phyloP scores from a whole-genome alignment of 2,888 invertebrate genomes.

The Troides helena region DNA sequence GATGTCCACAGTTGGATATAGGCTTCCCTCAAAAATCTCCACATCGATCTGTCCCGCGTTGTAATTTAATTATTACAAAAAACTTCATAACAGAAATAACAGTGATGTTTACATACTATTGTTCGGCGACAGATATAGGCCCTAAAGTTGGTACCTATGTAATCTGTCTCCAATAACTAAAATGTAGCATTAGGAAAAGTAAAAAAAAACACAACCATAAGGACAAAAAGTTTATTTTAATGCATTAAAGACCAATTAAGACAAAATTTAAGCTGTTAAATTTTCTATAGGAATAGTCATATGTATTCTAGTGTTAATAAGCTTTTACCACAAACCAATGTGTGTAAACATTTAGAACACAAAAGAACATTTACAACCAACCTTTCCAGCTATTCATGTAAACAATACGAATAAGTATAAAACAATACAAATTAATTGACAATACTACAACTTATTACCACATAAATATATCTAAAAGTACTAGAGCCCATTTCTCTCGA shows the following conservation, averaged over 20 bases:
- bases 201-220: slow-evolving; percentile 2
- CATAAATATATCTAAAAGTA: slow-evolving; percentile 25
- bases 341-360: slow-evolving; percentile 4
- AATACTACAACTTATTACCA: slow-evolving; percentile 24
- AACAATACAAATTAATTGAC: slow-evolving; percentile 10
- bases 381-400: slow-evolving; percentile 13
- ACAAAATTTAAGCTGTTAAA: slow-evolving; percentile 23
- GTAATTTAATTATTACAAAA: too few relatives aligned
- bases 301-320: slow-evolving; percentile 1
- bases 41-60: too few relatives aligned
- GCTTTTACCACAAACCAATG: slow-evolving; percentile 6
- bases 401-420: slow-evolving; percentile 10
- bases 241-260: slow-evolving; percentile 11
- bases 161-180: too few relatives aligned
- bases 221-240: slow-evolving; percentile 25
- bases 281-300: slow-evolving; percentile 20
- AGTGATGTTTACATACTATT: too few relatives aligned
- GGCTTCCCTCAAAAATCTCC: too few relatives aligned
- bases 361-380: not conserved
- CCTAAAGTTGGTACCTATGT: too few relatives aligned
- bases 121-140: too few relatives aligned
- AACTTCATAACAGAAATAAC: too few relatives aligned
- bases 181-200: too few relatives aligned
- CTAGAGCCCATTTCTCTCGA: slow-evolving; percentile 20
- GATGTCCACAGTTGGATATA: too few relatives aligned